phyloP scores from a whole-genome alignment of 2,888 invertebrate genomes.

The Drosophila niveifrons region DNA sequence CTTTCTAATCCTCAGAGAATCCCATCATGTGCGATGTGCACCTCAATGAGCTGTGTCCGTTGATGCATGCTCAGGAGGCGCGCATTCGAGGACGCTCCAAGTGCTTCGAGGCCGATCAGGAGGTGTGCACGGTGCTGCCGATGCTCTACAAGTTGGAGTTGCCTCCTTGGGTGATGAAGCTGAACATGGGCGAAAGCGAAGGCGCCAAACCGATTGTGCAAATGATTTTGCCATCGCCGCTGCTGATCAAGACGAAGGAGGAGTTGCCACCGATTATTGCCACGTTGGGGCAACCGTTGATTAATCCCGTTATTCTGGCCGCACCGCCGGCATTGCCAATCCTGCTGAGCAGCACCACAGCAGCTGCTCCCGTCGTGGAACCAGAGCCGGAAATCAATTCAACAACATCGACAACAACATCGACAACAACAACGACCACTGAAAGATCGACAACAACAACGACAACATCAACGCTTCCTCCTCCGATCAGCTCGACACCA shows the following conservation, averaged over 20 bases:
- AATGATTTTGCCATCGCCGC: constrained; percentile 81
- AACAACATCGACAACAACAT: constrained; percentile 31
- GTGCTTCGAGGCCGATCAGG: constrained; percentile 86
- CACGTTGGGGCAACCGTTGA: constrained; percentile 71
- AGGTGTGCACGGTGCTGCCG: constrained; percentile 83
- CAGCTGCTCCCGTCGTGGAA: constrained; percentile 24
- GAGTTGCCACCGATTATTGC: constrained; percentile 82
- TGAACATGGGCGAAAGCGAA: constrained; percentile 68
- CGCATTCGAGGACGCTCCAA: constrained; percentile 90
- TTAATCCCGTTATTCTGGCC: constrained; percentile 71
- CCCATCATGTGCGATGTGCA: constrained; percentile 91
- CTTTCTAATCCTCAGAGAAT: constrained; percentile 88
- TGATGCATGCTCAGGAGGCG: constrained; percentile 90
- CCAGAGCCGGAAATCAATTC: constrained; percentile 36
- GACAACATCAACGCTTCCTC: constrained; percentile 4
- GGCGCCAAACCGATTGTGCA: constrained; percentile 78
- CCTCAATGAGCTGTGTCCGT: constrained; percentile 89
- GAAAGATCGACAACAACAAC: constrained; percentile 27
- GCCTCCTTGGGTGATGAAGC: constrained; percentile 78
- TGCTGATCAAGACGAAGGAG: constrained; percentile 74
- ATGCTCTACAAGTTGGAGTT: constrained; percentile 77
- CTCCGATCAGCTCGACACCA: constrained; percentile 37
- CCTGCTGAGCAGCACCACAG: constrained; percentile 28
- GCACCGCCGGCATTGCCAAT: constrained; percentile 40
- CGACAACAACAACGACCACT: constrained; percentile 30